Conservation (phyloP, 1,140 invertebrate species). For the Drosophila quadrilineata region DNA sequence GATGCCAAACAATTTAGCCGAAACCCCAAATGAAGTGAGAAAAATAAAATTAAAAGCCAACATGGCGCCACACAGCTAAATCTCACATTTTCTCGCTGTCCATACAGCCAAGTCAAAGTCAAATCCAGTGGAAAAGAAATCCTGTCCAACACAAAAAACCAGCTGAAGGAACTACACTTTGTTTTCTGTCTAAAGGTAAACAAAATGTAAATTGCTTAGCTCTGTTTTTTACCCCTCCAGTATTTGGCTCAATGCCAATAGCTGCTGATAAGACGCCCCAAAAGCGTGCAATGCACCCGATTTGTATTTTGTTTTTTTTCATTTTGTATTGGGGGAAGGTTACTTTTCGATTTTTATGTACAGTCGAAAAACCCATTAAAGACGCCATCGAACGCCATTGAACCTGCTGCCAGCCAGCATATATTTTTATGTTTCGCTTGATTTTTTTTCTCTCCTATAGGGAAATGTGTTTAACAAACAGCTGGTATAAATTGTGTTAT, state of each 20-base stretch:
- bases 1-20: slow-evolving; percentile 39
- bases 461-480: slow-evolving; percentile 4
- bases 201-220: slow-evolving; percentile 65
- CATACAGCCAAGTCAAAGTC: slow-evolving; percentile 36
- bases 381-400: slow-evolving; percentile 47
- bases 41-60: slow-evolving; percentile 67
- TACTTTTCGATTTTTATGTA: slow-evolving; percentile 12
- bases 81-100: slow-evolving; percentile 28
- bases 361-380: slow-evolving; percentile 61
- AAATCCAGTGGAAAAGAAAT: slow-evolving; percentile 3
- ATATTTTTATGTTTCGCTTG: slow-evolving; percentile 4
- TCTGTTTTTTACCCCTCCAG: slow-evolving; percentile 27
- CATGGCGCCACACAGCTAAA: no score
- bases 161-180: not conserved
- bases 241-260: slow-evolving; percentile 44
- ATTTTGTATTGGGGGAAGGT: not conserved
- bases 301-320: slow-evolving; percentile 3
- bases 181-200: slow-evolving; percentile 38
- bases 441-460: no score
- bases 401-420: slow-evolving; percentile 35
- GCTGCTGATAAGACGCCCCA: slow-evolving; percentile 24
- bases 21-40: slow-evolving; percentile 68
- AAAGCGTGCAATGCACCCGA: slow-evolving; percentile 55
- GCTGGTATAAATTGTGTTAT: no score
- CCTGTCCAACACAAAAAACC: not conserved